A percentile compares a stretch with the other conserved stretches of the same genome.
phyloP scores from a whole-genome alignment of 37 sponge, comb jelly and placozoan species.

The Ianthella basta region DNA sequence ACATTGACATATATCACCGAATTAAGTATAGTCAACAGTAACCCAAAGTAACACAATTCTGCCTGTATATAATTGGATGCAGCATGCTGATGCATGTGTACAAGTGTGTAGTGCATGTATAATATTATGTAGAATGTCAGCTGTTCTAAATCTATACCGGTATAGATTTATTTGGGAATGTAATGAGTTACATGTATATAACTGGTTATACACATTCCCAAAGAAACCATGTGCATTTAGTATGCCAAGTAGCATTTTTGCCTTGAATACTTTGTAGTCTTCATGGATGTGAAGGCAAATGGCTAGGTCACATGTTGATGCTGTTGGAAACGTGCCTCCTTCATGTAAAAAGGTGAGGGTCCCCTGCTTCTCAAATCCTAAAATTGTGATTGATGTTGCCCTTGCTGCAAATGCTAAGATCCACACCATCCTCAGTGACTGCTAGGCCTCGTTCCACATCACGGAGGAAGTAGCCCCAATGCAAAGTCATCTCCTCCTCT shows the following conservation, averaged over 20 bases:
- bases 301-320: neutral
- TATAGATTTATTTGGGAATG: too few species aligned
- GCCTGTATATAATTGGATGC: too few species aligned
- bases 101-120: too few species aligned
- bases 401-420: slow-evolving; percentile 17
- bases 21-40: too few species aligned
- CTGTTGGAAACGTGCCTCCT: slow-evolving; percentile 9
- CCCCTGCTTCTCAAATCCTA: slow-evolving; percentile 12
- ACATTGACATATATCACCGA: too few species aligned
- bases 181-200: neutral
- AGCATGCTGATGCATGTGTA: too few species aligned
- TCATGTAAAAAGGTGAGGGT: slow-evolving; percentile 16
- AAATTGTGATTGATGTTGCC: slow-evolving; percentile 3
- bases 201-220: slow-evolving; percentile 22
- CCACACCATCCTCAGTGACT: neutral
- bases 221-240: slow-evolving; percentile 30
- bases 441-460: slow-evolving; percentile 5
- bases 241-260: slow-evolving; percentile 23
- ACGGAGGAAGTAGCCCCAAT: slow-evolving; percentile 19
- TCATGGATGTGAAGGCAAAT: neutral
- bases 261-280: slow-evolving; percentile 16
- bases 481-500: slow-evolving; percentile 12
- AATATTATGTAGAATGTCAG: too few species aligned
- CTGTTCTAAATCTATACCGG: too few species aligned
- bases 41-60: too few species aligned